phyloP scores from a whole-genome alignment of 2,888 invertebrate genomes.

The Tinea semifulvella region DNA sequence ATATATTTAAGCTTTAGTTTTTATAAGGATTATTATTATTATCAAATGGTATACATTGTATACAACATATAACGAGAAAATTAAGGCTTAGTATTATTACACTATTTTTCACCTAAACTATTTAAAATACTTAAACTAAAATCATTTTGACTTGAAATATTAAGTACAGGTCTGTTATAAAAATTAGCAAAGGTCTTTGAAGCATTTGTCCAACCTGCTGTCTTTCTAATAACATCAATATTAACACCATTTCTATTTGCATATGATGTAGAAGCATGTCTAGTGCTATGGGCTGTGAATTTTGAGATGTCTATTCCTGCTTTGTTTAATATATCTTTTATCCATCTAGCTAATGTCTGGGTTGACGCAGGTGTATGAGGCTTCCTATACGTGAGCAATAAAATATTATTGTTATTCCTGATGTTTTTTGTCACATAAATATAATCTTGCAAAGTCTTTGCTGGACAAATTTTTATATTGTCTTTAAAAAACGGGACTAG shows the following conservation, averaged over 20 bases:
- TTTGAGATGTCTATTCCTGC: constrained; percentile 6
- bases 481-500: constrained; percentile 8
- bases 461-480: constrained; percentile 11
- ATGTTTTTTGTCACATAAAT: background rate
- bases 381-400: constrained; percentile 7
- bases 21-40: too few relatives aligned
- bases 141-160: too few relatives aligned
- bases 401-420: background rate
- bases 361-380: background rate
- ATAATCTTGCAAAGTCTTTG: background rate
- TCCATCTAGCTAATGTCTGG: constrained; percentile 8
- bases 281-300: constrained; percentile 6
- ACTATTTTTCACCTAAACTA: too few relatives aligned
- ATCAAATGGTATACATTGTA: too few relatives aligned
- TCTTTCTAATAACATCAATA: constrained; percentile 5
- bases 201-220: constrained; percentile 7
- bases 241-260: constrained; percentile 1
- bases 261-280: constrained; percentile 5
- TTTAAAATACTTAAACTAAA: too few relatives aligned
- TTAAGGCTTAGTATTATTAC: too few relatives aligned
- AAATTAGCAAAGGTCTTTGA: background rate
- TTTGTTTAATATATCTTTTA: background rate
- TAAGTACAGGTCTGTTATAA: background rate
- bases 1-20: too few relatives aligned
- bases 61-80: too few relatives aligned